Conservation (phyloP, 1,140 invertebrate genomes). For the Drosophila micromelanica region DNA sequence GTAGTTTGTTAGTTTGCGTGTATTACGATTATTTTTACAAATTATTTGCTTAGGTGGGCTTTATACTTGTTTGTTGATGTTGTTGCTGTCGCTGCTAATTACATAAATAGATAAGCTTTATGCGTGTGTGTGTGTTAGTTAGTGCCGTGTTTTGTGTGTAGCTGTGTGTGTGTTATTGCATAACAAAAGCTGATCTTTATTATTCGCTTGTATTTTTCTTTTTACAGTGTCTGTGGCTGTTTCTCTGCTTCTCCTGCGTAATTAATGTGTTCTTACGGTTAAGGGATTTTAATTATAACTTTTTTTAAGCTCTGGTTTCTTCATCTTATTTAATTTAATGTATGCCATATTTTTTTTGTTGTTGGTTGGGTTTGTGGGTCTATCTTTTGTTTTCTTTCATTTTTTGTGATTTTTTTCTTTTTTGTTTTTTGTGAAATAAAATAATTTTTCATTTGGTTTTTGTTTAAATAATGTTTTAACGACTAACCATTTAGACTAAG, state of each 20-base stretch:
- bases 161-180: conserved; percentile 45
- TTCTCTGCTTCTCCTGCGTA: conserved; percentile 43
- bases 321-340: conserved; percentile 68
- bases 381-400: conserved; percentile 36
- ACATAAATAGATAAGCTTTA: conserved; percentile 67
- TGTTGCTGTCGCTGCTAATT: conserved; percentile 59
- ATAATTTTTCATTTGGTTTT: conserved; percentile 42
- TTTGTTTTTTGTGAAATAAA: conserved; percentile 55
- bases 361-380: conserved; percentile 39
- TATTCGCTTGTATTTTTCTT: conserved; percentile 61
- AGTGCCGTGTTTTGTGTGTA: conserved; percentile 14
- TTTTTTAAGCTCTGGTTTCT: conserved; percentile 68
- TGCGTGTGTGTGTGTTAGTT: conserved; percentile 43
- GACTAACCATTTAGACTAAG: conserved; percentile 74
- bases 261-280: conserved; percentile 45
- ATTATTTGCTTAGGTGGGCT: conserved; percentile 81
- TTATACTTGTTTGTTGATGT: conserved; percentile 69
- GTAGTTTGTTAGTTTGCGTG: conserved; percentile 15
- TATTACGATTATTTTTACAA: conserved; percentile 72
- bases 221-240: conserved; percentile 69
- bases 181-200: conserved; percentile 69
- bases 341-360: conserved; percentile 68
- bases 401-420: conserved; percentile 31
- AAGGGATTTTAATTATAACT: conserved; percentile 59
- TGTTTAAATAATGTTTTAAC: conserved; percentile 61